Evolutionary conservation across 2,797 vertebrate genomes (phyloP).

Genomic region (Distichodus sexfasciatus): DNA sequence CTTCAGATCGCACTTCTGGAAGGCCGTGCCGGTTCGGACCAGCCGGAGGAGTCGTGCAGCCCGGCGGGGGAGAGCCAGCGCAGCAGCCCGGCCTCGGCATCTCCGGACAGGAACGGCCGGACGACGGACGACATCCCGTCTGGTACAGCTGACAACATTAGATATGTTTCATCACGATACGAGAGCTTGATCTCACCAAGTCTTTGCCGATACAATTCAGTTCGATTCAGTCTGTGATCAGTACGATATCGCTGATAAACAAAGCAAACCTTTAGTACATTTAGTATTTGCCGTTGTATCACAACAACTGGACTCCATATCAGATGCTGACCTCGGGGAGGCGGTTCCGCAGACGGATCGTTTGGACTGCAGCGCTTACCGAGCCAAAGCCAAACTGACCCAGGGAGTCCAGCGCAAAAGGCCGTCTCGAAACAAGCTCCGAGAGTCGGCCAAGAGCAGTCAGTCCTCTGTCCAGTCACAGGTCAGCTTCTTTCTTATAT

Average conservation of each 20-base stretch:
- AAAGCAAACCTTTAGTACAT: no score
- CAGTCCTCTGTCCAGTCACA: conserved; percentile 50
- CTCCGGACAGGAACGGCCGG: conserved; percentile 54
- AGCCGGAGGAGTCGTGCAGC: conserved; percentile 40
- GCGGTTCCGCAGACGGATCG: conserved; percentile 81
- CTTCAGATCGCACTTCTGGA: conserved; percentile 64
- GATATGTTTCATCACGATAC: no score
- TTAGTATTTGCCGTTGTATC: no score
- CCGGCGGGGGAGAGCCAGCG: conserved; percentile 46
- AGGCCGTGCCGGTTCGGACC: conserved; percentile 58
- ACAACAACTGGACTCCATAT: no score
- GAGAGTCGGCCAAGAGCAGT: conserved; percentile 72
- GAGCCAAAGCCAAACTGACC: conserved; percentile 86
- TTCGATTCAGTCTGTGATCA: no score
- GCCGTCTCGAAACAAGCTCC: conserved; percentile 85
- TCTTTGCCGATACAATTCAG: no score
- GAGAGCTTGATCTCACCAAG: no score
- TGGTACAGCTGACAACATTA: conserved; percentile 51
- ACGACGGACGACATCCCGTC: conserved; percentile 56
- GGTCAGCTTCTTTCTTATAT: no score
- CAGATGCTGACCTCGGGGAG: conserved; percentile 75
- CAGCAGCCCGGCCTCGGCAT: conserved; percentile 50
- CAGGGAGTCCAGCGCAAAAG: conserved; percentile 87
- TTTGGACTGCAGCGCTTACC: conserved; percentile 86
- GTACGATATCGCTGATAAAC: no score